Percentiles rank a stretch among this genome's conserved stretches.
phyloP scores from a whole-genome alignment of 2,797 vertebrate species.

The Adelosebastes latens region DNA sequence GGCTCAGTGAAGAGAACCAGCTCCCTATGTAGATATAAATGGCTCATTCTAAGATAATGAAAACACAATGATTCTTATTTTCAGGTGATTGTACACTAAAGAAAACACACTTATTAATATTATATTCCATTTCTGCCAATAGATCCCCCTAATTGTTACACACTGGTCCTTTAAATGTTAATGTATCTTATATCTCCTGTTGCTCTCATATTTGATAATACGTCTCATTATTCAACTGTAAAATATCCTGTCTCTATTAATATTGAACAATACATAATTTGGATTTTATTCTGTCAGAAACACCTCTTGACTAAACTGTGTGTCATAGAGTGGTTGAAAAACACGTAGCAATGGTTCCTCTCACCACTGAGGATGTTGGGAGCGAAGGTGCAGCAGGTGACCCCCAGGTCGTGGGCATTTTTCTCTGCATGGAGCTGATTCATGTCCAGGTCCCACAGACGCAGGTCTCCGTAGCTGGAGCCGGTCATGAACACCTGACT shows the following conservation, averaged over 20 bases:
- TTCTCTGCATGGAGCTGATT: slow-evolving; percentile 89
- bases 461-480: slow-evolving; percentile 93
- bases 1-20: no score
- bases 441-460: slow-evolving; percentile 91
- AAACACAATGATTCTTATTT: no score
- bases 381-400: slow-evolving; percentile 92
- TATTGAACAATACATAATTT: no score
- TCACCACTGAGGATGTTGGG: slow-evolving; percentile 84
- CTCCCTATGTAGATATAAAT: no score
- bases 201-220: background rate
- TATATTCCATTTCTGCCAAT: no score
- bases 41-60: no score
- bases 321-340: background rate
- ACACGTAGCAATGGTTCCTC: slow-evolving; percentile 28
- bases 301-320: background rate
- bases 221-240: background rate
- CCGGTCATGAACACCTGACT: slow-evolving; percentile 91
- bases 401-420: slow-evolving; percentile 92
- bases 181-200: background rate
- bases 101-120: no score
- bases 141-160: no score
- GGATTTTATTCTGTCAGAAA: background rate
- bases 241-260: background rate
- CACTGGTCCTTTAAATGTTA: background rate
- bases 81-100: no score